phyloP scores from a whole-genome alignment of 1,140 invertebrate genomes.

The Neodiprion virginianus region DNA sequence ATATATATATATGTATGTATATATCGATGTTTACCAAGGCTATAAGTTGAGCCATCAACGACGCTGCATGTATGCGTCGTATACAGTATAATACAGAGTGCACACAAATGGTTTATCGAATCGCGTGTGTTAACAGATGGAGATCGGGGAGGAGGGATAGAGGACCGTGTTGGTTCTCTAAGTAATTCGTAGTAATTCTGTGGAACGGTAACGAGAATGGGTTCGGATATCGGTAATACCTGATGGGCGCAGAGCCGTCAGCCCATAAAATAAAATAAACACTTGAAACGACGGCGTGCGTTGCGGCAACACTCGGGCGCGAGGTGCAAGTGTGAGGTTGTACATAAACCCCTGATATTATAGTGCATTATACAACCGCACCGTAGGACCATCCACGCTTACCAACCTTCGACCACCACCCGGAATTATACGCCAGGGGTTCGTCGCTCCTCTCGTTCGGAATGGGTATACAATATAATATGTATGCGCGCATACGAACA shows the following conservation, averaged over 20 bases:
- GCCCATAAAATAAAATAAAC: slow-evolving; percentile 39
- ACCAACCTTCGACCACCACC: too few species aligned
- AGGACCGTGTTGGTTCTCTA: too few species aligned
- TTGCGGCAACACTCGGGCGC: slow-evolving; percentile 37
- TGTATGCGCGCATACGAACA: too few species aligned
- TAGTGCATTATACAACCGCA: neutral
- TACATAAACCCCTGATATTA: neutral
- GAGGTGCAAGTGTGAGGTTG: too few species aligned
- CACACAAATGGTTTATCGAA: too few species aligned
- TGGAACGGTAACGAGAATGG: slow-evolving; percentile 35
- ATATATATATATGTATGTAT: too few species aligned
- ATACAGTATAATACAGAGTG: neutral
- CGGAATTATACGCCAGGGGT: too few species aligned
- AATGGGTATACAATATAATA: neutral
- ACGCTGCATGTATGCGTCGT: slow-evolving; percentile 1
- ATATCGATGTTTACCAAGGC: too few species aligned
- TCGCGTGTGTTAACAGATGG: slow-evolving; percentile 25
- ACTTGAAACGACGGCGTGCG: slow-evolving; percentile 46
- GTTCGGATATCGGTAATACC: neutral
- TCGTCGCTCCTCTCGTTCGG: neutral
- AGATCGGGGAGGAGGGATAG: slow-evolving; percentile 32
- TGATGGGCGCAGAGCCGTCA: neutral
- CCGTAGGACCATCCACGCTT: too few species aligned
- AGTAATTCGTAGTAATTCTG: neutral
- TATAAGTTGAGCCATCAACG: neutral